Percentiles rank a stretch among this genome's conserved stretches.
Evolutionary conservation across 1,140 invertebrate genomes (phyloP).

Genomic region (Plodia interpunctella): DNA sequence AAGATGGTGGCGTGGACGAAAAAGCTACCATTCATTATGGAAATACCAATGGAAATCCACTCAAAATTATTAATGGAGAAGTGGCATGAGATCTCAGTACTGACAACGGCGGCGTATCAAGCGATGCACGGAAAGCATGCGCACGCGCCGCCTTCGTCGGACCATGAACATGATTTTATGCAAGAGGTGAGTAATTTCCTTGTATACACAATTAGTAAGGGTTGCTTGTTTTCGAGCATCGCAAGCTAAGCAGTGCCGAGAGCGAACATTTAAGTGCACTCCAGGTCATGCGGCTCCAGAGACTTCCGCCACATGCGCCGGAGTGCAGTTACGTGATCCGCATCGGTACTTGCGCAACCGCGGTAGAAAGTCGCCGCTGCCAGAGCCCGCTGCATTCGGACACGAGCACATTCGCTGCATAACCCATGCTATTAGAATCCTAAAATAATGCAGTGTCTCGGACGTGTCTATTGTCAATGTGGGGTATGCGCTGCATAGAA

Average conservation of each 20-base stretch:
- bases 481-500: conserved; percentile 13
- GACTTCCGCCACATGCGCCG: conserved; percentile 66
- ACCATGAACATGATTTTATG: conserved; percentile 83
- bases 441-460: conserved; percentile 44
- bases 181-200: conserved; percentile 81
- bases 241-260: neutral
- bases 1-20: conserved; percentile 99
- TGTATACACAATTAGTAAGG: neutral
- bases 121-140: conserved; percentile 88
- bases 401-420: conserved; percentile 45
- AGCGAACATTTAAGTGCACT: conserved; percentile 19
- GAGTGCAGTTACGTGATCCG: conserved; percentile 69
- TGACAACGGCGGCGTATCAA: conserved; percentile 95
- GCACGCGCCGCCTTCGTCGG: conserved; percentile 72
- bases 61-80: conserved; percentile 96
- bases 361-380: conserved; percentile 64
- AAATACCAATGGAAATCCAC: conserved; percentile 95
- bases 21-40: conserved; percentile 96
- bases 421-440: conserved; percentile 51
- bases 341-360: conserved; percentile 62
- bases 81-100: conserved; percentile 97
- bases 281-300: conserved; percentile 60
- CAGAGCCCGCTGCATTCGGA: conserved; percentile 58
- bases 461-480: conserved; percentile 37
- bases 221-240: neutral